Percentiles rank a stretch among this genome's conserved stretches.
These are phyloP conservation scores for Montipora capitata DNA, from an alignment of 92 coral and sea anemone genomes.

Conservation along the genomic window DNA sequence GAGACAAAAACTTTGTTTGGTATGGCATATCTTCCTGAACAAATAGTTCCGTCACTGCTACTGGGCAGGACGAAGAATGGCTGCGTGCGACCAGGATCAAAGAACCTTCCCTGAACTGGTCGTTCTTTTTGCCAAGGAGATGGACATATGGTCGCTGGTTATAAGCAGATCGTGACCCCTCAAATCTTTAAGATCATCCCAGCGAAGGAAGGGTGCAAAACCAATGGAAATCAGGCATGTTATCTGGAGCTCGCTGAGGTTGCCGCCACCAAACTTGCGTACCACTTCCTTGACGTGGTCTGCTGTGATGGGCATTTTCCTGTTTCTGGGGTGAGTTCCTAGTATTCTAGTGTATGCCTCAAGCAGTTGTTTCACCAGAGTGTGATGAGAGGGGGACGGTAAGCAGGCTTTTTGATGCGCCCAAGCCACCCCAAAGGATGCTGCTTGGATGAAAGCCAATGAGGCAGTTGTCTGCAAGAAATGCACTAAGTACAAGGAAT, in stretches of 20 bases:
- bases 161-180: not conserved
- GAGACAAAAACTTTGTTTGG: constrained; percentile 41
- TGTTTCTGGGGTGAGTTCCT: constrained; percentile 21
- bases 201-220: constrained; percentile 49
- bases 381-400: constrained; percentile 23
- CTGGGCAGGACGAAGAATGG: too few species aligned
- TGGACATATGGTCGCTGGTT: constrained; percentile 12
- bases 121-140: constrained; percentile 19
- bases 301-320: constrained; percentile 22
- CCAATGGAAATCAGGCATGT: constrained; percentile 22
- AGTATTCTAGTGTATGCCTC: constrained; percentile 28
- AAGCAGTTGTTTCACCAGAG: constrained; percentile 39
- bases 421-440: constrained; percentile 54
- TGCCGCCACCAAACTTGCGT: constrained; percentile 12
- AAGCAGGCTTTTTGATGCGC: constrained; percentile 25
- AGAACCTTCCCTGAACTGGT: constrained; percentile 7
- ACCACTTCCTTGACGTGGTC: constrained; percentile 19
- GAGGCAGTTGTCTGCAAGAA: not conserved
- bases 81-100: too few species aligned
- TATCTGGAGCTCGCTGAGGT: constrained; percentile 25
- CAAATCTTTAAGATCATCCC: constrained; percentile 38
- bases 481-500: constrained; percentile 25
- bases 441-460: constrained; percentile 14
- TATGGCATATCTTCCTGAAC: constrained; percentile 47
- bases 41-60: constrained; percentile 11